These are phyloP conservation scores for Nannobrachium achirus DNA, from an alignment of 2,113 vertebrate genomes.

Conservation along the genomic window DNA sequence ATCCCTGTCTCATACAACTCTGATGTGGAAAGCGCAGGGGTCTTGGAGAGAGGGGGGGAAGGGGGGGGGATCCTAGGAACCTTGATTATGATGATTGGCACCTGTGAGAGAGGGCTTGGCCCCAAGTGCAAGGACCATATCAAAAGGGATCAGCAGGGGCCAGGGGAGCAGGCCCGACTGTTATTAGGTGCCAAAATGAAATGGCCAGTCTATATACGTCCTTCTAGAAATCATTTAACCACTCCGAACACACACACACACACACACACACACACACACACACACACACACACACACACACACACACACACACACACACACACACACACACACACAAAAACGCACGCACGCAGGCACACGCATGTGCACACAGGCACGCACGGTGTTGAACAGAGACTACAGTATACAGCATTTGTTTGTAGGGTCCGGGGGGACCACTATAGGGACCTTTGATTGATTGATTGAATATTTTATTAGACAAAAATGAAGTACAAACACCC, in stretches of 20 bases:
- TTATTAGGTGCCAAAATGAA: slow-evolving; percentile 76
- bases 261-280: slow-evolving; percentile 45
- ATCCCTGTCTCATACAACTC: slow-evolving; percentile 3
- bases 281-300: slow-evolving; percentile 43
- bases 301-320: slow-evolving; percentile 11
- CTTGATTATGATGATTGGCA: slow-evolving; percentile 71
- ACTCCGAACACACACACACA: too few species aligned
- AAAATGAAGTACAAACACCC: too few species aligned
- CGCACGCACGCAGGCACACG: neutral
- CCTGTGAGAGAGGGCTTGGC: slow-evolving; percentile 64
- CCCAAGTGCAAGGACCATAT: slow-evolving; percentile 67
- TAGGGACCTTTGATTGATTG: too few species aligned
- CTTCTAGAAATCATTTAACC: slow-evolving; percentile 72
- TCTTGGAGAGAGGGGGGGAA: neutral
- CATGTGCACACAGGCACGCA: too few species aligned
- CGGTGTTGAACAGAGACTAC: too few species aligned
- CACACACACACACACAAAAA: neutral
- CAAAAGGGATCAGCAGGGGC: slow-evolving; percentile 70
- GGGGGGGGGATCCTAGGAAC: slow-evolving; percentile 25
- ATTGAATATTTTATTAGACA: too few species aligned
- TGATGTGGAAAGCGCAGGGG: slow-evolving; percentile 14
- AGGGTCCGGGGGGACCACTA: too few species aligned
- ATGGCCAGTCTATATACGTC: slow-evolving; percentile 52
- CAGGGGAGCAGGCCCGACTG: slow-evolving; percentile 59
- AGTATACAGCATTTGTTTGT: too few species aligned